Base-by-base conservation (phyloP, 2,113 vertebrate genomes). In the Oenanthe melanoleuca region DNA sequence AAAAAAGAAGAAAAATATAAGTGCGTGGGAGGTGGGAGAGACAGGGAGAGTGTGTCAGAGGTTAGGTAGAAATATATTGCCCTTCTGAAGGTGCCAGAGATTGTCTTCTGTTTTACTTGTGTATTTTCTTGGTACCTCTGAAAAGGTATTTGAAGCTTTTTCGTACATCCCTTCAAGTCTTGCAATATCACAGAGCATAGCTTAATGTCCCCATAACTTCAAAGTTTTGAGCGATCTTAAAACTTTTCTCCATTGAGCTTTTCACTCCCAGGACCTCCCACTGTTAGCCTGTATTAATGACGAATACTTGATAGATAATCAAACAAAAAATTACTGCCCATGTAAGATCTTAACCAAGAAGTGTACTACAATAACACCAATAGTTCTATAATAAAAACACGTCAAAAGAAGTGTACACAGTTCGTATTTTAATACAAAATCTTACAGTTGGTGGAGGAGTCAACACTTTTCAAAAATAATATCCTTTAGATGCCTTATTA, bases 21-120 rank as follows among this genome's bases (percentile, higher is more conserved):
- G 9, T 22, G 38, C 1, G 0, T 11, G 38, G 5, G 28, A 24
- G 6, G 8, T 8, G 17, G 2, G 37, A 5, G 15, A 25, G 21
- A 31, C 33, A 25, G 45, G 56, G 13, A 37, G 38, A 29, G 15
- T 37, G 26, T 22, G 17, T 33, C 33, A 16, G 38, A 37, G 57
- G 8, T 38, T 45, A 11, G 22, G 14, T 55, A 21, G 33, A 63
- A 63, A 25, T 18, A 45, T 22, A 10, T 4, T 25, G 7, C 11
- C 21, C 17, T 8, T 44, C 38, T 16, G 49, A 83, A 22, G 17
- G 22, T 71, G 20, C 5, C 45, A 20, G 4, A 3, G 7, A 20
- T 18, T 23, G 8, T 42, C 40, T 45, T 74, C 34, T 49, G 12
- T 26, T 42, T 57, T 47, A 20, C 23, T 40, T 37, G 3, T 11